phyloP scores from a whole-genome alignment of 2,797 vertebrate genomes.

The Hozukius guyotensis region DNA sequence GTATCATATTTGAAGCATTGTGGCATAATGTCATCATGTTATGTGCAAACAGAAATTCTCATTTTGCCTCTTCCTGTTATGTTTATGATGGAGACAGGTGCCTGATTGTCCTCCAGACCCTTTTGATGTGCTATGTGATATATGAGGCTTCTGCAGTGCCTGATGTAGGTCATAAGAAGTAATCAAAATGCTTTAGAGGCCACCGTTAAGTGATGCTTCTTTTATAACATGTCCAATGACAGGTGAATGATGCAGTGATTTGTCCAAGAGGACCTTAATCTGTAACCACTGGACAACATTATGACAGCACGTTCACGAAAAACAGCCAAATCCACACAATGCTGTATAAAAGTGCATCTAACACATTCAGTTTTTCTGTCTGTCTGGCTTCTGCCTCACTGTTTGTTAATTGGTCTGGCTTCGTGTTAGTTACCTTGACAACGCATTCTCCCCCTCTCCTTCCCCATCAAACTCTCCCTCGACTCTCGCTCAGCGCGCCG shows the following conservation, averaged over 20 bases:
- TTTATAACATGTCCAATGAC: conserved; percentile 53
- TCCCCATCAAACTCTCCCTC: conserved; percentile 14
- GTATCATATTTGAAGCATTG: not conserved
- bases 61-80: not conserved
- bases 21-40: not conserved
- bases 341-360: not conserved
- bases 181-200: conserved; percentile 65
- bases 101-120: conserved; percentile 33
- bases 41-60: not conserved
- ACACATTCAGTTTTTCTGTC: not conserved
- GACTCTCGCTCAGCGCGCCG: not conserved
- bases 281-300: conserved; percentile 24
- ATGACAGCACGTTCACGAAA: conserved; percentile 9
- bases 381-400: conserved; percentile 1
- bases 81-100: not conserved
- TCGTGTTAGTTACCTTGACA: conserved; percentile 47
- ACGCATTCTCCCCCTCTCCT: conserved; percentile 8
- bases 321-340: not conserved
- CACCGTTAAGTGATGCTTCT: conserved; percentile 43
- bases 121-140: conserved; percentile 24
- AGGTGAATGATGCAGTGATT: conserved; percentile 54
- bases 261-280: conserved; percentile 15
- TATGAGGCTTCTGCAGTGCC: conserved; percentile 17
- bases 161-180: conserved; percentile 42
- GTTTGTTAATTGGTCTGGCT: conserved; percentile 43